These are phyloP conservation scores for Pimephales promelas DNA, from an alignment of 2,113 vertebrate species.

Conservation along the genomic window DNA sequence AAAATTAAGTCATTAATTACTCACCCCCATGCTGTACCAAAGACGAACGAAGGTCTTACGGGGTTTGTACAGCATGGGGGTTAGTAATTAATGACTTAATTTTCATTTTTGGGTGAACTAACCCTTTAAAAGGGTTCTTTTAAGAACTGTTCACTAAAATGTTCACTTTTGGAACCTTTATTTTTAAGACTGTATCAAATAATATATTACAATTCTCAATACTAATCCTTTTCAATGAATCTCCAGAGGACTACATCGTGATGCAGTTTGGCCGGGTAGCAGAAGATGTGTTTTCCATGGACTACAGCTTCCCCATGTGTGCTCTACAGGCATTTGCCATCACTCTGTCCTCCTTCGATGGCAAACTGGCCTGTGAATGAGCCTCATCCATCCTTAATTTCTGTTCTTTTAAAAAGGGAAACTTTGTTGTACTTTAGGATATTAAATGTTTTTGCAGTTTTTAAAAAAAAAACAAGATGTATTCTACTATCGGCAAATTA, in stretches of 20 bases:
- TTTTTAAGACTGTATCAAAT: background rate
- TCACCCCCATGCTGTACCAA: no score
- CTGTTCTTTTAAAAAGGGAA: background rate
- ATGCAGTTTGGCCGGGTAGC: conserved; percentile 90
- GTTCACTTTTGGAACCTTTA: no score
- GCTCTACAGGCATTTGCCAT: conserved; percentile 88
- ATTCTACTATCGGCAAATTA: background rate
- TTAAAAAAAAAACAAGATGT: background rate
- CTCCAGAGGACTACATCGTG: conserved; percentile 81
- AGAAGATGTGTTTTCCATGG: conserved; percentile 87
- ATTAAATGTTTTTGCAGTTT: background rate
- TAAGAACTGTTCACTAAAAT: no score
- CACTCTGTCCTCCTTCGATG: conserved; percentile 86
- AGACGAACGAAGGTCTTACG: no score
- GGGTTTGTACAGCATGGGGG: no score
- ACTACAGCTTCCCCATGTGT: conserved; percentile 86
- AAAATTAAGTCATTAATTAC: no score
- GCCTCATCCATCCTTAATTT: background rate
- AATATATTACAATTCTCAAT: background rate
- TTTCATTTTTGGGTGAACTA: no score
- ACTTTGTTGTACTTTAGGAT: background rate
- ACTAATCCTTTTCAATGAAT: background rate
- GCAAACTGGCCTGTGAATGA: conserved; percentile 88
- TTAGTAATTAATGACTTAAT: no score
- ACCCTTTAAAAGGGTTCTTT: no score